Conservation (phyloP, 2,888 invertebrate species). For the Sarcophaga subvicina region DNA sequence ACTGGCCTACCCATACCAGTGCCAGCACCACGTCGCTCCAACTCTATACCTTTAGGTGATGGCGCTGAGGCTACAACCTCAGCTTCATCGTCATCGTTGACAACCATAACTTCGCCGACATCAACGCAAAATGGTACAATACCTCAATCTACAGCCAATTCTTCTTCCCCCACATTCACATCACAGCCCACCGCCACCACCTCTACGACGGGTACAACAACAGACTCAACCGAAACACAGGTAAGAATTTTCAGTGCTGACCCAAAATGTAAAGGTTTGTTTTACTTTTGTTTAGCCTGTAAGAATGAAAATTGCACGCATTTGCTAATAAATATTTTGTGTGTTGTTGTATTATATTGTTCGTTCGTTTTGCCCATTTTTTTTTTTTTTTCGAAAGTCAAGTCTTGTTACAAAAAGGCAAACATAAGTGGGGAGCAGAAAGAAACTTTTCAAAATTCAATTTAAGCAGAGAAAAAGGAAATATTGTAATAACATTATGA, state of each 20-base stretch:
- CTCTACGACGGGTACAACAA: conserved; percentile 61
- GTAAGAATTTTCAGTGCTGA: conserved; percentile 71
- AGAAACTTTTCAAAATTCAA: conserved; percentile 35
- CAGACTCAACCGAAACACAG: conserved; percentile 76
- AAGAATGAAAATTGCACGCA: conserved; percentile 52
- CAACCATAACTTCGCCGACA: conserved; percentile 65
- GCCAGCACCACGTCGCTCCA: conserved; percentile 82
- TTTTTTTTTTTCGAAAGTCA: conserved; percentile 33
- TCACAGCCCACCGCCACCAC: conserved; percentile 50
- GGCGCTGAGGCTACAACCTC: conserved; percentile 67
- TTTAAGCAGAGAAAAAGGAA: conserved; percentile 18
- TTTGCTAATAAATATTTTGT: conserved; percentile 27
- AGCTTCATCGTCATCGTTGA: conserved; percentile 46
- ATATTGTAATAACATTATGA: background rate
- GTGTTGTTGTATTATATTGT: background rate
- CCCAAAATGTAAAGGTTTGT: conserved; percentile 33
- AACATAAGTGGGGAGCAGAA: conserved; percentile 6
- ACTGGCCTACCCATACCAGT: conserved; percentile 81
- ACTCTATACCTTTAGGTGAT: conserved; percentile 82
- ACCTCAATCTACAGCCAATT: conserved; percentile 38
- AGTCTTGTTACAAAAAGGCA: conserved; percentile 38
- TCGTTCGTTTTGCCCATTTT: background rate
- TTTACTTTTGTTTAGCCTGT: conserved; percentile 32
- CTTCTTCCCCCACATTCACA: conserved; percentile 33
- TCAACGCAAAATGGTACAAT: conserved; percentile 61